Conservation (phyloP, 2,113 vertebrate genomes). For the Pica pica region DNA sequence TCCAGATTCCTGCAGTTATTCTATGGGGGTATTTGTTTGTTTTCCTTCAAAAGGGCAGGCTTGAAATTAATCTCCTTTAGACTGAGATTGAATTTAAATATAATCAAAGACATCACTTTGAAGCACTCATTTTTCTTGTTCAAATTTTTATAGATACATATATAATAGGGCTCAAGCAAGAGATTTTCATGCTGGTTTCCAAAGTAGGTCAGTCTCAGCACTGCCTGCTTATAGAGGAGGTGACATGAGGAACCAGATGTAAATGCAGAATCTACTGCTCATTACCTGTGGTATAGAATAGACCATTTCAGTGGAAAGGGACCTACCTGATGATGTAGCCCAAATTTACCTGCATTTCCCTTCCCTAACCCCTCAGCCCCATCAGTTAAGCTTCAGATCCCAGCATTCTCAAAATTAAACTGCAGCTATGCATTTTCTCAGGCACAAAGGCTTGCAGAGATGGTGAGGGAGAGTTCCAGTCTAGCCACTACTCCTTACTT, state of each 20-base stretch:
- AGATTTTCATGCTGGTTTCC: neutral
- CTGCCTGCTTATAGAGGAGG: neutral
- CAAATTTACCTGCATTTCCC: neutral
- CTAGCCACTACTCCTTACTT: neutral
- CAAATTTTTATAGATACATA: neutral
- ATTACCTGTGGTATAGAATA: neutral
- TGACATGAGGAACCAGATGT: neutral
- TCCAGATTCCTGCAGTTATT: neutral
- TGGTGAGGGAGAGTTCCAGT: neutral
- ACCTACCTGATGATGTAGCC: neutral
- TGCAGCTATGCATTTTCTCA: neutral
- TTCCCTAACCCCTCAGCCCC: neutral
- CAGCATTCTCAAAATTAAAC: neutral
- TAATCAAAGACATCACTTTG: neutral
- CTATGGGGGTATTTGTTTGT: neutral
- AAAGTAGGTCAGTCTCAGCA: neutral
- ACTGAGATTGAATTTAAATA: conserved; percentile 29
- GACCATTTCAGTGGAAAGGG: neutral
- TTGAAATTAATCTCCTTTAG: conserved; percentile 46
- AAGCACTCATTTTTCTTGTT: conserved; percentile 32
- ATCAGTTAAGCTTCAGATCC: neutral
- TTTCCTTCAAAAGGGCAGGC: neutral
- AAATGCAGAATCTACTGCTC: neutral
- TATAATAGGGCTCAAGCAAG: neutral
- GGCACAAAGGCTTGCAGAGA: neutral